Base-by-base conservation (phyloP, 2,113 vertebrate species). In the Sinocyclocheilus maitianheensis region DNA sequence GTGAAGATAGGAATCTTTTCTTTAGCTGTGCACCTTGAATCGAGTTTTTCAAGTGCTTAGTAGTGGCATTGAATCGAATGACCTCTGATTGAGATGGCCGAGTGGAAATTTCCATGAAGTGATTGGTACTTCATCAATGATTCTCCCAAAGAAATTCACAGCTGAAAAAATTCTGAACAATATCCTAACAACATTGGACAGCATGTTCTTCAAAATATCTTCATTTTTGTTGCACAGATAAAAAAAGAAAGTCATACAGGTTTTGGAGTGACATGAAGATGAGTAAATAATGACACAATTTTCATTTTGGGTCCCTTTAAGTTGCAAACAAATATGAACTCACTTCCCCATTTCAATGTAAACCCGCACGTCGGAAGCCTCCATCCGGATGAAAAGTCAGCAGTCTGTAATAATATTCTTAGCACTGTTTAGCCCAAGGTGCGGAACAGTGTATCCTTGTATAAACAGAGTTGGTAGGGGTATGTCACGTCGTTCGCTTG, bases 391-490 rank as follows among this genome's bases (percentile, higher is more conserved):
- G 24, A 82, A 34, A 51, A 13, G 43, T 51, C 11, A 62, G 37
- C 58, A 63, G 8, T 80, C 60, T 71, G 63, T 55, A 55, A 37
- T 34, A 34, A 82, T 20, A 83, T 67, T 65, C 60, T 26, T 65
- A 84, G 22, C 24, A 11, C 1, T 12, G 63, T 24, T 65, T 53
- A 51, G 30, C 62, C 20, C 30, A 5, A 60, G 20, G 37, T 87
- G 78, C 34, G 24, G 81, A 87, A 80, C 86, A 76, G 87, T 90
- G 89, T 88, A 46, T 87, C 84, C 76, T 46, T 37, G 84, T 88
- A 84, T 90, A 90, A 91, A 90, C 81, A 77, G 65, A 77, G 62
- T 5, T 46, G 48, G 34, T 16, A 71, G 30, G 55, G 63, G n/a
- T 65, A 72, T 88, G 51, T 78, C 26, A 26, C 1, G 5, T 9